Percentiles rank a stretch among this genome's conserved stretches.
These are phyloP conservation scores for Drepanosiphum platanoidis DNA, from an alignment of 2,888 invertebrate genomes.

Conservation along the genomic window DNA sequence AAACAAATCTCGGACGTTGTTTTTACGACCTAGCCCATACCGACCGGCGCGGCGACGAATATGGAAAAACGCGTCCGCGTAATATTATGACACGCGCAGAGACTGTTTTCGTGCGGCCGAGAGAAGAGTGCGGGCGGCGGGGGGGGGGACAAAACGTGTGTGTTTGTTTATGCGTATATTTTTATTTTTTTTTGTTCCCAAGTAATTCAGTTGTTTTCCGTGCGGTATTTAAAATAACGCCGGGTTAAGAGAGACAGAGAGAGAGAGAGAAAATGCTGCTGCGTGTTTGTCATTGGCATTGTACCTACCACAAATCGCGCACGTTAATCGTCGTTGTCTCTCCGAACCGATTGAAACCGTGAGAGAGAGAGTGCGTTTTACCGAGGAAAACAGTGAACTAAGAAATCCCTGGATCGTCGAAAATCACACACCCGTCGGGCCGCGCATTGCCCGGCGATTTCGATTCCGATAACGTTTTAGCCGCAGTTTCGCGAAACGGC, in stretches of 20 bases:
- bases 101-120: not conserved
- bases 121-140: not conserved
- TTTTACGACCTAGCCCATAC: not conserved
- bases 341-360: not conserved
- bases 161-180: no score
- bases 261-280: no score
- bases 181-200: no score
- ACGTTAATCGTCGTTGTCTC: not conserved
- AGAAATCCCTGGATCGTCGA: no score
- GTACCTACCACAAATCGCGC: not conserved
- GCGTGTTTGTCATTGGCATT: not conserved
- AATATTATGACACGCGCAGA: no score
- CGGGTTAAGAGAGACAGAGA: no score
- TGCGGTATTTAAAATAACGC: no score
- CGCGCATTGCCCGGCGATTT: no score
- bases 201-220: conserved; percentile 9
- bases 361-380: not conserved
- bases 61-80: not conserved
- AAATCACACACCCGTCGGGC: no score
- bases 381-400: not conserved
- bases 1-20: not conserved
- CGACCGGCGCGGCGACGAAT: not conserved
- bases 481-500: no score
- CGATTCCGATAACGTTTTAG: no score
- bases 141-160: not conserved